Evolutionary conservation across 2,797 vertebrate species (phyloP).

Genomic region (Hemibagrus guttatus): DNA sequence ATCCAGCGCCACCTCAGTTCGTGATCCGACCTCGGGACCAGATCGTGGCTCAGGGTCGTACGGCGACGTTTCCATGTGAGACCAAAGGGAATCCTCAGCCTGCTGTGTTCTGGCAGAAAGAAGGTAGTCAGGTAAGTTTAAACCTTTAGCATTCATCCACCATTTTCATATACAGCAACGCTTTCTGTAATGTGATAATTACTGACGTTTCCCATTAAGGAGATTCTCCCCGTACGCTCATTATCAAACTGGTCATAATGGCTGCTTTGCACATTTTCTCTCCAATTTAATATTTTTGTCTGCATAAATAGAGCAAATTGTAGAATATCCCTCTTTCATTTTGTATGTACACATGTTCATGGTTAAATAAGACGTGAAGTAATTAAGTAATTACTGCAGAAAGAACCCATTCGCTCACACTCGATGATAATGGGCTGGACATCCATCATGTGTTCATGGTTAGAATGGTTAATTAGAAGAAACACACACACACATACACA

Average conservation of each 20-base stretch:
- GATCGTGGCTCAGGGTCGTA: constrained; percentile 94
- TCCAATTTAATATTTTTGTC: neutral
- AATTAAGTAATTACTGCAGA: constrained; percentile 79
- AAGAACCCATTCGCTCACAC: constrained; percentile 81
- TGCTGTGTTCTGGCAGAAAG: constrained; percentile 99
- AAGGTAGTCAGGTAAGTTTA: constrained; percentile 92
- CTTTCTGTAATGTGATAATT: neutral
- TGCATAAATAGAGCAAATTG: neutral
- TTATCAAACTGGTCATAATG: neutral
- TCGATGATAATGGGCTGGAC: constrained; percentile 87
- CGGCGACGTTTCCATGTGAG: constrained; percentile 94
- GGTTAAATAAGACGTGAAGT: constrained; percentile 60
- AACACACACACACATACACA: constrained; percentile 62
- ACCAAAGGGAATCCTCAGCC: constrained; percentile 98
- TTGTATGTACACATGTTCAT: neutral
- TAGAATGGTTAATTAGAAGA: constrained; percentile 85
- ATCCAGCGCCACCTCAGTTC: constrained; percentile 94
- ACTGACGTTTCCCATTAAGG: neutral
- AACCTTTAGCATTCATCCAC: neutral
- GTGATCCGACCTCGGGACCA: constrained; percentile 97
- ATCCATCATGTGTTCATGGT: constrained; percentile 82
- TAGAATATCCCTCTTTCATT: constrained; percentile 10
- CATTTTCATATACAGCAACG: neutral
- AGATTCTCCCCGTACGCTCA: neutral
- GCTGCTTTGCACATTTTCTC: neutral